These are phyloP conservation scores for Phaenicophaeus curvirostris DNA, from an alignment of 2,797 vertebrate genomes.

Conservation along the genomic window DNA sequence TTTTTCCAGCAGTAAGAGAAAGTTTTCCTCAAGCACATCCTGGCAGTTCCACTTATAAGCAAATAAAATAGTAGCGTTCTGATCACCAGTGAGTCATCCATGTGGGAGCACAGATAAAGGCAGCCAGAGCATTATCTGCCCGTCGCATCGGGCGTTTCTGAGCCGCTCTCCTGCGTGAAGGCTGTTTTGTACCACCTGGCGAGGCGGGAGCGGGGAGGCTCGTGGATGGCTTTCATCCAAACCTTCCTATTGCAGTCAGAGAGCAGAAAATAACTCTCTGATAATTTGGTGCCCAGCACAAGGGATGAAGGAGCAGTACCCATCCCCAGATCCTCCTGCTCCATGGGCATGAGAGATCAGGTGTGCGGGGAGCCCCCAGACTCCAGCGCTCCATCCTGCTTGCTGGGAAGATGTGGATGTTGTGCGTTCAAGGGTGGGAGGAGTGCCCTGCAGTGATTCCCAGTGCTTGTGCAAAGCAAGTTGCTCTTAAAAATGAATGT, in stretches of 20 bases:
- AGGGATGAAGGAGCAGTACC: rapidly evolving
- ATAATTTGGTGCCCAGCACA: not conserved
- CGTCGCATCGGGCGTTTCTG: rapidly evolving
- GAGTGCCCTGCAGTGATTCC: not conserved
- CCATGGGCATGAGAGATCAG: not conserved
- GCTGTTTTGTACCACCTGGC: not conserved
- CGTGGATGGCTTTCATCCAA: rapidly evolving
- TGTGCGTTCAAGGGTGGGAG: rapidly evolving
- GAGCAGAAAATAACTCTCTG: not conserved
- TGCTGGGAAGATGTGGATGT: rapidly evolving
- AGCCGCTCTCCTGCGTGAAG: not conserved
- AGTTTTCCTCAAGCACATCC: not conserved
- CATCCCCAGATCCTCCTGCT: not conserved
- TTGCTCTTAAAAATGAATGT: not conserved
- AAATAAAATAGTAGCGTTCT: not conserved
- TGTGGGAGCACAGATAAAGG: not conserved
- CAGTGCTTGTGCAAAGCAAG: too few species aligned
- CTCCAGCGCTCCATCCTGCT: not conserved
- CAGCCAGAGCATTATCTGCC: not conserved
- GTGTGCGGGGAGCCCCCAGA: not conserved
- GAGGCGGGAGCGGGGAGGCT: not conserved
- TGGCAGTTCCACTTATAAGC: not conserved
- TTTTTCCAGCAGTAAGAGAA: not conserved
- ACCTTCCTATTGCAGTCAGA: rapidly evolving
- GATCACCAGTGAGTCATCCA: not conserved